Base-by-base conservation (phyloP, 2,113 vertebrate genomes). In the Eurypyga helias region DNA sequence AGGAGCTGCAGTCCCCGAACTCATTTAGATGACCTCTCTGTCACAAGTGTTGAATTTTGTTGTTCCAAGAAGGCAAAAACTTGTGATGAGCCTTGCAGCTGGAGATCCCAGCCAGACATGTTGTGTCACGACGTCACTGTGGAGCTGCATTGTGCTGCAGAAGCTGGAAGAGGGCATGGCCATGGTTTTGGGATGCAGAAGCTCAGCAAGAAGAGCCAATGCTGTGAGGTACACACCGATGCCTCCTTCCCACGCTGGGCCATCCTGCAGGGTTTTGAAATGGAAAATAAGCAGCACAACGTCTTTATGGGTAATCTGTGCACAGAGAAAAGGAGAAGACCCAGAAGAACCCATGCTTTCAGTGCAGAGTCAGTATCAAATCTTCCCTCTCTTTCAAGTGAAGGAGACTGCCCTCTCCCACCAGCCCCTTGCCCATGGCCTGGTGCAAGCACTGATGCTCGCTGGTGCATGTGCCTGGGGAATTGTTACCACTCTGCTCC, bases 401-500 rank as follows among this genome's bases (percentile, higher is more conserved):
- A 33, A 75, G 34, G 36, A 36, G 25, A 13, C 17, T 13, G 31
- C 17, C 34, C 16, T 58, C 52, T 75, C 21, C 28, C 78, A 51
- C 7, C 77, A 33, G 9, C 41, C 19, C 29, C 52, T 36, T n/a
- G 61, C 51, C 38, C 58, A 7, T 25, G 33, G 52, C 45, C 73
- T 38, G 13, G 15, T 26, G 17, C 36, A 60, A 43, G 13, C 1
- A 2, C 46, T 2, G 0, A 29, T 57, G 43, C 43, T 72, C 7
- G 0, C 43, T 34, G 43, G 16, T 41, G 25, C 6, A 1, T 8
- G 34, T 34, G 34, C 43, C 1, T 10, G 17, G 11, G 31, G 24
- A 24, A 11, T 36, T 2, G 2, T n/a, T 29, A 51, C 41, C 14
- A 28, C 28, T 46, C 52, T 45, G 52, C 15, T 38, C 54, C 19